These are phyloP conservation scores for Strigamia maritima DNA, from an alignment of 2,888 invertebrate species.

Conservation along the genomic window DNA sequence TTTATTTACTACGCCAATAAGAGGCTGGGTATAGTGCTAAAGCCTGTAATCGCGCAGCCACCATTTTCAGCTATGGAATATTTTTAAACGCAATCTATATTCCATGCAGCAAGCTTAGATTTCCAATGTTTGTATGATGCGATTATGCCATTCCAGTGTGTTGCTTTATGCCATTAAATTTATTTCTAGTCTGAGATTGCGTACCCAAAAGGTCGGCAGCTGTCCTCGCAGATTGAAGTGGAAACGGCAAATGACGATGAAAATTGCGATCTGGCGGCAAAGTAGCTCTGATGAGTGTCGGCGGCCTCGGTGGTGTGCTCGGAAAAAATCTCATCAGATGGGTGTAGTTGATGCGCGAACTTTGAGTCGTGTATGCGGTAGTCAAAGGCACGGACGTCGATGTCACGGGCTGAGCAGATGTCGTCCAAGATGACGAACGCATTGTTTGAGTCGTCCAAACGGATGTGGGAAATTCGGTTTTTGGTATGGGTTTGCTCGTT, in stretches of 20 bases:
- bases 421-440: background rate
- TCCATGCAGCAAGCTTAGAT: background rate
- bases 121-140: background rate
- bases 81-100: background rate
- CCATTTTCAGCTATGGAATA: background rate
- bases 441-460: conserved; percentile 2
- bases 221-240: conserved; percentile 34
- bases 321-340: conserved; percentile 27
- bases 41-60: background rate
- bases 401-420: background rate
- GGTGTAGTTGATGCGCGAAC: background rate
- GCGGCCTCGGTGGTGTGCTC: background rate
- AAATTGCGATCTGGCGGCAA: conserved; percentile 12
- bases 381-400: conserved; percentile 17
- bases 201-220: conserved; percentile 35
- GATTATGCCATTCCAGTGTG: background rate
- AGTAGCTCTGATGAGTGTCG: conserved; percentile 11
- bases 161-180: background rate
- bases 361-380: background rate
- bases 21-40: background rate
- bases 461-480: background rate
- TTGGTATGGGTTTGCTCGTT: background rate
- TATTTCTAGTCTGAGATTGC: background rate
- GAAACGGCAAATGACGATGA: conserved; percentile 7
- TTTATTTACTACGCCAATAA: background rate